Base-by-base conservation (phyloP, 2,797 vertebrate genomes). In the Emys orbicularis region DNA sequence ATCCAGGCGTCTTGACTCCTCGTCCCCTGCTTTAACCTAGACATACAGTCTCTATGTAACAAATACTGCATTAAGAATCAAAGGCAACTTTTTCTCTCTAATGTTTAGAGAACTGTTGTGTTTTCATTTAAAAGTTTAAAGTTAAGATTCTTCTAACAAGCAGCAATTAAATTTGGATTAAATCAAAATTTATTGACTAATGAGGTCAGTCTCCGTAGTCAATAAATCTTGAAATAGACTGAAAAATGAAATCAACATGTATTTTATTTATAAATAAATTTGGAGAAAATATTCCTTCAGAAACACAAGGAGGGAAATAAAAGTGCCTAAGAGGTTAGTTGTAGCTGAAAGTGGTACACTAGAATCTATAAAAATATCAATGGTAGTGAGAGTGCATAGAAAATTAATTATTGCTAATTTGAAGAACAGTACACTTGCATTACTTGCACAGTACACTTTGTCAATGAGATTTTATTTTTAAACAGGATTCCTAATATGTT, bases 161-260 rank as follows among this genome's bases (percentile, higher is more conserved):
- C 37, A 91, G 65, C 59, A 86, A 88, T 65, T 84, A 90, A 47
- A 25, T 88, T 77, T 86, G 65, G 90, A 89, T 77, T 82, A 84
- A 96, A 97, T 97, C 91, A 94, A 94, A 96, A 97, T 95, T 88
- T 97, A 97, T 84, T 59, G 94, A 90, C 91, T 29, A 12, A 9
- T 93, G 93, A 94, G 77, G 90, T 94, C 87, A 94, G 91, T 54
- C 53, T 92, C 76, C 79, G n/a, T 57, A 89, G 84, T 95, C 93
- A 96, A 94, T 96, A 96, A 93, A 94, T 91, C 74, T 95, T 93
- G 95, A 94, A 97, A 92, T 89, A 93, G 12, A 91, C 49, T 77
- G 81, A 84, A 95, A 94, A 90, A 81, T 88, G 83, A 97, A 97
- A 97, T 97, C 90, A 95, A 95, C 96, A 91, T 81, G 53, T 57